These are phyloP conservation scores for Heterodera carotae DNA, from an alignment of 1,140 invertebrate genomes.

Conservation along the genomic window DNA sequence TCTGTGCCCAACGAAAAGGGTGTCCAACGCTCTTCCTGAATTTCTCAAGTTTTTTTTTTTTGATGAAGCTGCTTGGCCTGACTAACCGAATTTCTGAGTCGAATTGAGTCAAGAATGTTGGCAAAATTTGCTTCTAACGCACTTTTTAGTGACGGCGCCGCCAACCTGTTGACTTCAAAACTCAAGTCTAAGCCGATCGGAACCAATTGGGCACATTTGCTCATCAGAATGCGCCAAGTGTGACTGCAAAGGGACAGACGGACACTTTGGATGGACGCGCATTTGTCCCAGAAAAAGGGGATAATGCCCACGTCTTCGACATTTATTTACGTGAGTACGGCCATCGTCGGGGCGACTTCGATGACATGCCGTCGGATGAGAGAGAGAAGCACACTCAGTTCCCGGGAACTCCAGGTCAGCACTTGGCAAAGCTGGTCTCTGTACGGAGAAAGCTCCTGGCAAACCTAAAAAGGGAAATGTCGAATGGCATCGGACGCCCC, in stretches of 20 bases:
- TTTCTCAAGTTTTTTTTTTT: not conserved
- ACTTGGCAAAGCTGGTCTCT: constrained; percentile 65
- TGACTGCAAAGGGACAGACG: not conserved
- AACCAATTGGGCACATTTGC: constrained; percentile 69
- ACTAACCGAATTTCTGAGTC: constrained; percentile 70
- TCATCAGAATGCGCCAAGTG: constrained; percentile 51
- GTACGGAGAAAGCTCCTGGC: constrained; percentile 79
- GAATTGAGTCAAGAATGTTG: constrained; percentile 77
- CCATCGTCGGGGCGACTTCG: constrained; percentile 72
- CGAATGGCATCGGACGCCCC: no score
- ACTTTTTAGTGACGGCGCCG: constrained; percentile 73
- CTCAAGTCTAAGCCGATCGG: constrained; percentile 78
- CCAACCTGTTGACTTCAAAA: constrained; percentile 79
- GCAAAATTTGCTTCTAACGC: constrained; percentile 74
- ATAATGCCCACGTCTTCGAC: no score
- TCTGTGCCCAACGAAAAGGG: constrained; percentile 59
- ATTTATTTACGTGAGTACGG: constrained; percentile 38
- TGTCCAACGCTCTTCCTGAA: constrained; percentile 59
- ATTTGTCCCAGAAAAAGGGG: not conserved
- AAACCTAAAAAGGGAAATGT: constrained; percentile 69
- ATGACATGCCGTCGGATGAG: constrained; percentile 87
- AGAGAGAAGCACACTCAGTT: constrained; percentile 79
- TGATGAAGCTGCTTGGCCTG: not conserved
- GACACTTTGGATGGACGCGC: not conserved
- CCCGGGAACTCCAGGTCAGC: constrained; percentile 66